Evolutionary conservation across 1,140 invertebrate genomes (phyloP), one percentile per base, ranked within the genome.

Genomic region (Hyles euphorbiae): DNA sequence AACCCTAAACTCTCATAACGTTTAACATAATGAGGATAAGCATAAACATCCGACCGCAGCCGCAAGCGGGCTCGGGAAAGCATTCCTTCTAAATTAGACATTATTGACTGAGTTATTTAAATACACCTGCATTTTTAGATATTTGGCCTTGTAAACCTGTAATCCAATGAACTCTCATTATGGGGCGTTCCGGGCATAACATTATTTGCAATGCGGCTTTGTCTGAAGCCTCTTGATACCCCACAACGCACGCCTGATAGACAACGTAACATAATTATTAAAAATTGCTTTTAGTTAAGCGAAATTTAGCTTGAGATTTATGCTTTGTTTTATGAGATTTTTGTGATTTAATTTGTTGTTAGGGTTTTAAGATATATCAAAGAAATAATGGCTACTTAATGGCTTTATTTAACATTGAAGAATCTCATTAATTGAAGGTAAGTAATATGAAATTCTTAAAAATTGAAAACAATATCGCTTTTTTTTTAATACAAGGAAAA

Each of bases 111-210:
- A 87, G 82, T 87, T 87, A 87, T 83, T 84, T 81, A 82, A 82
- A 78, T 77, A 75, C 78, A 83, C 85, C 80, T 87, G 81, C 80
- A 84, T 88, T 86, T 87, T 88, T 86, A 80, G 83, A 86, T 87
- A 84, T 86, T 86, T 77, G 72, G 74, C 78, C 74, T 76, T 77
- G 76, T 63, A 60, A 80, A 78, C 76, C 78, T 68, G 63, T 88
- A 88, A 88, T 88, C 85, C 85, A 88, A 86, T 88, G 81, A 84
- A 84, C 69, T 82, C 81, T 82, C 80, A 86, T 88, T 88, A 86
- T 67, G 46, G 68, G 64, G 72, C 81, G 83, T 81, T 84, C 77
- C 67, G 73, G 73, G 59, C 54, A 60, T 68, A 75, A 81, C 72
- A 80, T 84, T 88, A 86, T 88, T 88, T 88, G 78, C 76, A 78